Evolutionary conservation across 1,140 invertebrate species (phyloP).

Genomic region (Grapholita molesta): DNA sequence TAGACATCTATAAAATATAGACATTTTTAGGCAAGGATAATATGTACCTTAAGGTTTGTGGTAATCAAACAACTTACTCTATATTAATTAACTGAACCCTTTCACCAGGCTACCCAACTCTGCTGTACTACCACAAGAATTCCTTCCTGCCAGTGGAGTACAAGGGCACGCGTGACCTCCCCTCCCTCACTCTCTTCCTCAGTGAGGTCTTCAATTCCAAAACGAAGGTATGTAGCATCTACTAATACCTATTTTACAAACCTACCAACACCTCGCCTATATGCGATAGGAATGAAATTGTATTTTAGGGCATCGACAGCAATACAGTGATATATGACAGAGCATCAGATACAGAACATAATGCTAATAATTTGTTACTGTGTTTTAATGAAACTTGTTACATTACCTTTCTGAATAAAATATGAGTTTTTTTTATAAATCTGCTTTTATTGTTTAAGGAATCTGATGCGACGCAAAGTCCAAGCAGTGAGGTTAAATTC

Average conservation of each 20-base stretch:
- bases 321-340: too few relatives aligned
- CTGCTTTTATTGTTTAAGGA: slow-evolving; percentile 27
- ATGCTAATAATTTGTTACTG: too few relatives aligned
- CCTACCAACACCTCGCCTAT: too few relatives aligned
- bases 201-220: slow-evolving; percentile 62
- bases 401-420: too few relatives aligned
- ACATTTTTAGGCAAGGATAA: too few relatives aligned
- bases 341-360: too few relatives aligned
- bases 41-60: too few relatives aligned
- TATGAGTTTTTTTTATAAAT: background rate
- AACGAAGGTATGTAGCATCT: slow-evolving; percentile 40
- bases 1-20: too few relatives aligned
- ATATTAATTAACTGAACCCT: background rate
- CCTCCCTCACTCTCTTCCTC: slow-evolving; percentile 61
- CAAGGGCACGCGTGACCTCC: slow-evolving; percentile 62
- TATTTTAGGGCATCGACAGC: too few relatives aligned
- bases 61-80: too few relatives aligned
- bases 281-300: too few relatives aligned
- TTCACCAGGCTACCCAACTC: slow-evolving; percentile 61
- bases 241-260: background rate
- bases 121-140: slow-evolving; percentile 65
- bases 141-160: slow-evolving; percentile 61
- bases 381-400: too few relatives aligned
- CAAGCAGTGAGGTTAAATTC: slow-evolving; percentile 49
- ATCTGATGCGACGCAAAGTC: slow-evolving; percentile 31